Conservation (phyloP, 2,888 invertebrate species). For the Linhomoeus sp. region DNA sequence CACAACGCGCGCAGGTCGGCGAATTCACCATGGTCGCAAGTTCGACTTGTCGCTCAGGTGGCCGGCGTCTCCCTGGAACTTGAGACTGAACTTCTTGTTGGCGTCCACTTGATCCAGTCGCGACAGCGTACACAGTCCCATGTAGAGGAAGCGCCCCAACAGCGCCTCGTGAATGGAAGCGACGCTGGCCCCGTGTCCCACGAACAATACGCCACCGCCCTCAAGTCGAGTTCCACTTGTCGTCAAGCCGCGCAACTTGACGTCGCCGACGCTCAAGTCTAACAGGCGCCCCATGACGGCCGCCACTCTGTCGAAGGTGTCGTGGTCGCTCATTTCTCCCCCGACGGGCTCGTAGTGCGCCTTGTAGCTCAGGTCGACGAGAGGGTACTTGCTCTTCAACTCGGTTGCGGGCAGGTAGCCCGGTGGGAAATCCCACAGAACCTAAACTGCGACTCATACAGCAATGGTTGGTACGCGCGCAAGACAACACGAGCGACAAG, state of each 20-base stretch:
- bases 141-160: conserved; percentile 14
- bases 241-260: not conserved
- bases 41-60: not conserved
- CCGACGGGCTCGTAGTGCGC: not conserved
- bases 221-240: too few relatives aligned
- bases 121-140: conserved; percentile 14
- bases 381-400: not conserved
- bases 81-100: too few relatives aligned
- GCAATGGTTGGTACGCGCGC: too few relatives aligned
- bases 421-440: conserved; percentile 2
- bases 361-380: not conserved
- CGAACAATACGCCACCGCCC: conserved; percentile 17
- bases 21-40: not conserved
- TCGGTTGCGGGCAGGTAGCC: not conserved
- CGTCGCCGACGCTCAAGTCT: too few relatives aligned
- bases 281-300: too few relatives aligned
- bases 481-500: too few relatives aligned
- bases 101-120: too few relatives aligned
- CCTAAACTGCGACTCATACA: not conserved
- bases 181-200: conserved; percentile 20
- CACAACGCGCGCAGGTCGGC: too few relatives aligned
- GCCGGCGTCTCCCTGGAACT: too few relatives aligned
- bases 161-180: conserved; percentile 16
- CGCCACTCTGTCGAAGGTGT: too few relatives aligned
- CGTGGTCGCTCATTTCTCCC: not conserved